Conservation (phyloP, 2,888 invertebrate species). For the Chaitophorus viminalis region DNA sequence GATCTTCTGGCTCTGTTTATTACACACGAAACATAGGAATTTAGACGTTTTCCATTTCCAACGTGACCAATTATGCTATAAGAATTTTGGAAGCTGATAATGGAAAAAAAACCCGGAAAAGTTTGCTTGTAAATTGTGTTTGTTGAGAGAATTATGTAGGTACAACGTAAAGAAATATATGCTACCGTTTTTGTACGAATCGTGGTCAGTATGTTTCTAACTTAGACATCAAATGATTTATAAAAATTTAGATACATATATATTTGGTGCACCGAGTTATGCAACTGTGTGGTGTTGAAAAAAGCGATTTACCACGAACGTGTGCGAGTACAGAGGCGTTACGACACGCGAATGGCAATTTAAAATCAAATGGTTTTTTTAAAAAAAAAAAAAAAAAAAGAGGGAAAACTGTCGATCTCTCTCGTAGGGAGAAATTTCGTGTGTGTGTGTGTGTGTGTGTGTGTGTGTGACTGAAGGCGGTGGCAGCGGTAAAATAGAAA, state of each 20-base stretch:
- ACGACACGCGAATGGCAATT: not conserved
- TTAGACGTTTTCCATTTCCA: too few relatives aligned
- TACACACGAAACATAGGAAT: too few relatives aligned
- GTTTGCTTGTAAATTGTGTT: too few relatives aligned
- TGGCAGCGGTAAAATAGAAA: conserved; percentile 33
- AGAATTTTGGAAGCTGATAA: too few relatives aligned
- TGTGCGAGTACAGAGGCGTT: not conserved
- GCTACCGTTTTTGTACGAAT: not conserved
- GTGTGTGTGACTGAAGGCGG: not conserved
- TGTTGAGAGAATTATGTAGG: too few relatives aligned
- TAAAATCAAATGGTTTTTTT: not conserved
- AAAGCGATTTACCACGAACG: not conserved
- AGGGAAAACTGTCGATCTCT: not conserved
- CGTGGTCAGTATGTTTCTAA: too few relatives aligned
- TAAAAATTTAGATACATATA: too few relatives aligned
- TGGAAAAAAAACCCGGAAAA: too few relatives aligned
- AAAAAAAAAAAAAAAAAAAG: not conserved
- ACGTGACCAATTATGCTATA: too few relatives aligned
- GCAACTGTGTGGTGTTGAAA: not conserved
- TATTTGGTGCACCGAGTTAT: too few relatives aligned
- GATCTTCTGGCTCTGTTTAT: too few relatives aligned
- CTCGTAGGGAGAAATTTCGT: not conserved
- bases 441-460: not conserved
- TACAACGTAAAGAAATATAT: not conserved
- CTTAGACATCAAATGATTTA: too few relatives aligned